phyloP scores from a whole-genome alignment of 2,888 invertebrate species.

The Salpingus planirostris region DNA sequence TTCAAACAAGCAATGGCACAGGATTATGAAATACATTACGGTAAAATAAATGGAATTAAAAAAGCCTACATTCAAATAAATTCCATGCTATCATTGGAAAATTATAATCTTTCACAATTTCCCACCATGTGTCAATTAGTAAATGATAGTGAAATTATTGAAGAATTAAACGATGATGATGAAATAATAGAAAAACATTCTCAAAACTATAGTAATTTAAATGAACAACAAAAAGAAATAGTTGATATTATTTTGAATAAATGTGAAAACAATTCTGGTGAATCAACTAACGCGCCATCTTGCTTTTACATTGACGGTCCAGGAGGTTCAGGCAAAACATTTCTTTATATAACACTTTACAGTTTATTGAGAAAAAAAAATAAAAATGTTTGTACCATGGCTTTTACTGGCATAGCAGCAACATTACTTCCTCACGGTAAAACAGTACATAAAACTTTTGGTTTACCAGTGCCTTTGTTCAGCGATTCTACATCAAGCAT shows the following conservation, averaged over 20 bases:
- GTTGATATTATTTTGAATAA: neutral
- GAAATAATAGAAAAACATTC: neutral
- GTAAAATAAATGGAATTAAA: neutral
- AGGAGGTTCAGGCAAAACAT: neutral
- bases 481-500: neutral
- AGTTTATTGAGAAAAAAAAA: neutral
- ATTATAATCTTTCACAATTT: neutral
- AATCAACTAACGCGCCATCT: neutral
- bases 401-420: no score
- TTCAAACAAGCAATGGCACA: neutral
- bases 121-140: neutral
- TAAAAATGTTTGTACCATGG: neutral
- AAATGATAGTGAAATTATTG: neutral
- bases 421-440: neutral
- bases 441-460: neutral
- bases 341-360: neutral
- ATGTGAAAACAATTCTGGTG: neutral
- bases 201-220: neutral
- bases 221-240: neutral
- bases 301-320: no score
- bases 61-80: neutral
- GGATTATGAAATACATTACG: neutral
- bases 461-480: no score
- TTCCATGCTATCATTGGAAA: neutral
- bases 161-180: neutral